phyloP scores from a whole-genome alignment of 30 jellyfish, hydroid and myxozoan genomes.

The Aurelia sp. region DNA sequence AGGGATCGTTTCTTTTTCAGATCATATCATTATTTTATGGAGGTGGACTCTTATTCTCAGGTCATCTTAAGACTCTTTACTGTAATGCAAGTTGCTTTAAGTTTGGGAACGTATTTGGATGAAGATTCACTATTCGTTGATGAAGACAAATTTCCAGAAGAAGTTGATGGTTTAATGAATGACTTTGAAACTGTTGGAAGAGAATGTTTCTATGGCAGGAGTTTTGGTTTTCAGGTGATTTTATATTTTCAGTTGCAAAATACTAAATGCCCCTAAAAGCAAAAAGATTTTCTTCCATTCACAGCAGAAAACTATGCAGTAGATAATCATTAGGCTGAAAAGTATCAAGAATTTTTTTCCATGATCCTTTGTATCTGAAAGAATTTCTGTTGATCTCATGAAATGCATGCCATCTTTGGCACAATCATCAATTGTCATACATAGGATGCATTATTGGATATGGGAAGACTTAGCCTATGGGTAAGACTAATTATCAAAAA shows the following conservation, averaged over 20 bases:
- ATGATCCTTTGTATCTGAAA: too few species aligned
- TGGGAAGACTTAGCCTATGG: too few species aligned
- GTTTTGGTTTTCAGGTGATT: slow-evolving; percentile 96
- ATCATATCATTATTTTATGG: slow-evolving; percentile 86
- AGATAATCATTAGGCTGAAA: too few species aligned
- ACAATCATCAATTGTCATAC: too few species aligned
- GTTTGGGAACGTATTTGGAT: slow-evolving; percentile 68
- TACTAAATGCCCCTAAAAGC: background rate
- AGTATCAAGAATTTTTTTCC: too few species aligned
- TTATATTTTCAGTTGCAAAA: background rate
- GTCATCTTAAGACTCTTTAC: slow-evolving; percentile 84
- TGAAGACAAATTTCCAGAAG: slow-evolving; percentile 70
- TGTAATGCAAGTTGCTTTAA: slow-evolving; percentile 77
- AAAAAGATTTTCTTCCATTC: background rate
- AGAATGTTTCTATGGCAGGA: slow-evolving; percentile 95
- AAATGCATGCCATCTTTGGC: too few species aligned
- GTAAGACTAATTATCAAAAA: too few species aligned
- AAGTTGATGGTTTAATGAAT: slow-evolving; percentile 70
- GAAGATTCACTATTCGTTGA: slow-evolving; percentile 82
- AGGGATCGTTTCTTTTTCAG: slow-evolving; percentile 90
- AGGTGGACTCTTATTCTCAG: slow-evolving; percentile 84
- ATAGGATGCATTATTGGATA: too few species aligned
- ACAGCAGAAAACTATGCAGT: too few species aligned
- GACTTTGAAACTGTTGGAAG: slow-evolving; percentile 92
- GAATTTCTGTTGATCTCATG: too few species aligned